Conservation (phyloP, 2,797 vertebrate genomes). For the Sylvilagus floridanus region DNA sequence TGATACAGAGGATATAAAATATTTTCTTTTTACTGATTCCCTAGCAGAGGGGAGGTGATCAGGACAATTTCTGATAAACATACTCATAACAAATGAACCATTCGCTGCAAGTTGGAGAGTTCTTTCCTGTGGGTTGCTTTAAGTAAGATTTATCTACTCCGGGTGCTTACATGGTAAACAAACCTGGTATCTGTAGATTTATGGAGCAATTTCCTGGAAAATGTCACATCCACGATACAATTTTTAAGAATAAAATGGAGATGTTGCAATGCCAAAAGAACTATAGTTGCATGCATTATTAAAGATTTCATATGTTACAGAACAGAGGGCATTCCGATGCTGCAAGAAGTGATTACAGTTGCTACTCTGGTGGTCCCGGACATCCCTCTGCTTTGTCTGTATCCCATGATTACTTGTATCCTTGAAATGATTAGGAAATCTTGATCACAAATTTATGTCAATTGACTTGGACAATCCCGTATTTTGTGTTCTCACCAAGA, state of each 20-base stretch:
- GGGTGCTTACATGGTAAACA: neutral
- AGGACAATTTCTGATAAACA: neutral
- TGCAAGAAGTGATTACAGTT: neutral
- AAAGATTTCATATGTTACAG: neutral
- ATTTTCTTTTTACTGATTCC: neutral
- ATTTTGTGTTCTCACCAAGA: neutral
- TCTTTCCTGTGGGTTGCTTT: neutral
- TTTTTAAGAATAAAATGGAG: neutral
- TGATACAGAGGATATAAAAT: too few species aligned
- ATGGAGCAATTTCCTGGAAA: neutral
- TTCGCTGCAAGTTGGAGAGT: neutral
- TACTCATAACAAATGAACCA: neutral
- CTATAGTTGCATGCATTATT: rapidly evolving
- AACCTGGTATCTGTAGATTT: neutral
- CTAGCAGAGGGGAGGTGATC: neutral
- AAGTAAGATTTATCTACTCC: neutral
- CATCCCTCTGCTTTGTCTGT: neutral
- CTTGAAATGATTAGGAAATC: neutral
- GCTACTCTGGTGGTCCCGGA: neutral
- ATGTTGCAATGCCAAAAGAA: neutral
- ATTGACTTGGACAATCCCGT: neutral
- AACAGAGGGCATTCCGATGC: neutral
- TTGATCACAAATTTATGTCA: neutral
- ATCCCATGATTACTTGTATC: neutral
- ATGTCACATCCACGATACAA: neutral